Conservation (phyloP, 1,140 invertebrate genomes). For the Charaxes varanes region DNA sequence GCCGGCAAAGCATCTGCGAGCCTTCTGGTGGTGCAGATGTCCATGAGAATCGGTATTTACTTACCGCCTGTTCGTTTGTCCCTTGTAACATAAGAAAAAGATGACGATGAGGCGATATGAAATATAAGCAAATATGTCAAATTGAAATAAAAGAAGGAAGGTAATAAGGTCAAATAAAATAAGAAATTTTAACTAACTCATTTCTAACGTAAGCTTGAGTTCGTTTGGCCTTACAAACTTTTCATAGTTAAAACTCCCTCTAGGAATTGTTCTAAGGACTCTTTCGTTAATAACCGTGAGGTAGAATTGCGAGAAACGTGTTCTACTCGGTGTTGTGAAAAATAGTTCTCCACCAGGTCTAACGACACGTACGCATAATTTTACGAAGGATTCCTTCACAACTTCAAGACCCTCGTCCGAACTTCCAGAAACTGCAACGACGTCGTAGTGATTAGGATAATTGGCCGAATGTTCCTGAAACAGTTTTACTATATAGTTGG, state of each 20-base stretch:
- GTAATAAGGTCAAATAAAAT: too few relatives aligned
- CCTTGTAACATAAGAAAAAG: too few relatives aligned
- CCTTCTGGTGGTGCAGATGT: too few relatives aligned
- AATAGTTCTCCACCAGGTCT: conserved; percentile 94
- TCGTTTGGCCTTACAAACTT: conserved; percentile 91
- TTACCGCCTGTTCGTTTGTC: too few relatives aligned
- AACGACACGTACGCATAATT: conserved; percentile 80
- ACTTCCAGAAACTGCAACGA: conserved; percentile 90
- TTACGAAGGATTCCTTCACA: conserved; percentile 85
- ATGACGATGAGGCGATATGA: too few relatives aligned
- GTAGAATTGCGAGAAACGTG: conserved; percentile 80
- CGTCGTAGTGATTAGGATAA: conserved; percentile 81
- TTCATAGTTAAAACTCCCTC: conserved; percentile 92
- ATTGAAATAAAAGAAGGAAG: too few relatives aligned
- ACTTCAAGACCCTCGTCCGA: conserved; percentile 91
- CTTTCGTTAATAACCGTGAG: conserved; percentile 87
- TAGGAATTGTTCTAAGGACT: conserved; percentile 81
- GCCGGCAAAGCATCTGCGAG: too few relatives aligned
- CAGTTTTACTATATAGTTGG: too few relatives aligned
- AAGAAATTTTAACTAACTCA: too few relatives aligned
- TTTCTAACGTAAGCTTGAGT: conserved; percentile 72
- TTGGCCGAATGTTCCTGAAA: conserved; percentile 73
- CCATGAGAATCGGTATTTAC: too few relatives aligned
- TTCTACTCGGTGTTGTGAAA: conserved; percentile 94
- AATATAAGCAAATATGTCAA: too few relatives aligned